Evolutionary conservation across 2,888 invertebrate genomes (phyloP), one percentile per base, ranked within the genome.

Genomic region (Flexamia atlantica): DNA sequence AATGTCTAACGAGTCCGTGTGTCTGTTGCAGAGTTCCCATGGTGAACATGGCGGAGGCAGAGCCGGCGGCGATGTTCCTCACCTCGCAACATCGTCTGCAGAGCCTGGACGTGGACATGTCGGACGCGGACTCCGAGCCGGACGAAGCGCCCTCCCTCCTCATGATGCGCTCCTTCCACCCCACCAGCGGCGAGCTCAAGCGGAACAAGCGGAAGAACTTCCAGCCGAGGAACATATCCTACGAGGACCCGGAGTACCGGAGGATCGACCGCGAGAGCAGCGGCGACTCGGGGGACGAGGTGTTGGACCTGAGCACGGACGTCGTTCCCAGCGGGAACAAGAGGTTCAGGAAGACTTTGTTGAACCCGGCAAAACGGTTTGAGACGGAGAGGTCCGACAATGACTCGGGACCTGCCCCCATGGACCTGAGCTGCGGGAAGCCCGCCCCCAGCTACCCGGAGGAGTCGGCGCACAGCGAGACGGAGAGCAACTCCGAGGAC

Each of bases 161-260:
- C 72, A 85, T 85, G 83, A 85, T 84, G 87, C 88, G 85, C 86
- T 83, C 86, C 60, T 85, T 84, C 81, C 84, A 83, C 91, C 57
- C 46, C 14, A 28, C 4, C 32, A 91, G 91, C 87, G 91, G 91
- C 87, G 91, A 91, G 89, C 93, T 93, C 85, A 94, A 94, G 90
- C 92, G 94, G 88, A 95, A 95, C 91, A 95, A 95, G 88, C 91
- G 95, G 87, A 95, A 95, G 90, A 95, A 95, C 90, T 95, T 95
- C 90, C 94, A 95, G 88, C 96, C 96, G 0, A 91, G 95, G 88
- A 96, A 95, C 90, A 94, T 95, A 1, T 93, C 88, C 36, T 89
- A 89, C 85, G 88, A 89, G 81, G 84, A 82, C 20, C 68, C 82
- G 20, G 83, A 84, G 40, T 84, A 70, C 70, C 74, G 85, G 32